Percentiles rank a stretch among this genome's conserved stretches.
Conservation (phyloP, 1,140 invertebrate species). For the Homarus americanus region DNA sequence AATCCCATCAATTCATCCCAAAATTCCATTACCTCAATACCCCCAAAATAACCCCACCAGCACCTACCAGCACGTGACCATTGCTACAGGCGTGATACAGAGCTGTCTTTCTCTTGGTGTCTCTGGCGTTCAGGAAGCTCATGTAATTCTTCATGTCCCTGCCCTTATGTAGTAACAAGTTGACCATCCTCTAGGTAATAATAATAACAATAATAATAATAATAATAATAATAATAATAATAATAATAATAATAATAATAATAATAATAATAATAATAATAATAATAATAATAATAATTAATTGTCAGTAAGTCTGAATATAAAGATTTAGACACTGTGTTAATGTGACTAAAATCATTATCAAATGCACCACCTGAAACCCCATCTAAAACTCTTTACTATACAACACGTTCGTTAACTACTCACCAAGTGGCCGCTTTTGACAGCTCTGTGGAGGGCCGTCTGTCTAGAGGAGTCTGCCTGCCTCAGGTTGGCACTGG, state of each 20-base stretch:
- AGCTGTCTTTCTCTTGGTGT: slow-evolving; percentile 38
- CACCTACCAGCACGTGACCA: slow-evolving; percentile 27
- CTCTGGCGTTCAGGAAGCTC: slow-evolving; percentile 41
- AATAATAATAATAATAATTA: no score
- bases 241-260: no score
- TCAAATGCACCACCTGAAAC: no score
- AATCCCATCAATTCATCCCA: no score
- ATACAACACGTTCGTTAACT: background rate
- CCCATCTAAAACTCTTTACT: background rate
- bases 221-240: no score
- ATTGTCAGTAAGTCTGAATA: no score
- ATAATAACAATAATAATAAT: no score
- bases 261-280: no score
- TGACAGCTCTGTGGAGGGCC: slow-evolving; percentile 78
- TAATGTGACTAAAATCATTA: no score
- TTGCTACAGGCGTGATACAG: slow-evolving; percentile 51
- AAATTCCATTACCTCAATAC: no score
- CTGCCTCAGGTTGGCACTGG: slow-evolving; percentile 76
- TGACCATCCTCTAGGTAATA: slow-evolving; percentile 45
- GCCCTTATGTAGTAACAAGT: slow-evolving; percentile 5
- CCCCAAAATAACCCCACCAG: no score
- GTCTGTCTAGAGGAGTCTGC: slow-evolving; percentile 78
- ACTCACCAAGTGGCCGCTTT: slow-evolving; percentile 56
- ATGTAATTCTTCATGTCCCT: slow-evolving; percentile 4
- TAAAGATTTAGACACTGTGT: background rate